A percentile compares a stretch with the other conserved stretches of the same genome.
Evolutionary conservation across 2,888 invertebrate species (phyloP).

Genomic region (Xestia c-nigrum): DNA sequence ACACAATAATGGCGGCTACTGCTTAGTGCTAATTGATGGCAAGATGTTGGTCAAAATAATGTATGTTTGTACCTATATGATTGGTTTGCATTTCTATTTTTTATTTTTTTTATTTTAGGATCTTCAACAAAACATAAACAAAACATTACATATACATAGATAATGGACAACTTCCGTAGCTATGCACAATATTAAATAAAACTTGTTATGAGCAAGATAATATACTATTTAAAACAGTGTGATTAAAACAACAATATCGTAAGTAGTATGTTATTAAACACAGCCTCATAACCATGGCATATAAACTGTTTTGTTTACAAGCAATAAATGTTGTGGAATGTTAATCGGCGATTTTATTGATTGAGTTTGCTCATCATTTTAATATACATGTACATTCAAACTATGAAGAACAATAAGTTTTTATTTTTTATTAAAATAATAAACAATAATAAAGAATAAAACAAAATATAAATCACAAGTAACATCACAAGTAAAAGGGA

Average conservation of each 20-base stretch:
- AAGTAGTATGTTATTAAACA: constrained; percentile 22
- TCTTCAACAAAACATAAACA: background rate
- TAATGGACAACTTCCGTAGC: background rate
- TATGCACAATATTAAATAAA: background rate
- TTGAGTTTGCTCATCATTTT: constrained; percentile 31
- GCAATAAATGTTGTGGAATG: constrained; percentile 25
- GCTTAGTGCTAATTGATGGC: background rate
- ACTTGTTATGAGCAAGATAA: background rate
- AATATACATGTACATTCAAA: constrained; percentile 4
- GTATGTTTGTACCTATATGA: too few relatives aligned
- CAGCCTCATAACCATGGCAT: constrained; percentile 41
- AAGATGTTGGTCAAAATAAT: constrained; percentile 3
- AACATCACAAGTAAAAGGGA: too few relatives aligned
- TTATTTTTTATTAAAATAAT: too few relatives aligned
- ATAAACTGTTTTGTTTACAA: constrained; percentile 41
- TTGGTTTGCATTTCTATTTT: too few relatives aligned
- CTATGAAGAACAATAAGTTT: background rate
- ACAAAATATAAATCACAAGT: too few relatives aligned
- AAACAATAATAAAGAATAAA: too few relatives aligned
- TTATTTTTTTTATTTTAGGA: background rate
- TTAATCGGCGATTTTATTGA: constrained; percentile 21
- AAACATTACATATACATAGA: background rate
- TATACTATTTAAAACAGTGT: constrained; percentile 5
- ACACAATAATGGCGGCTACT: background rate
- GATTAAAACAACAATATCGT: constrained; percentile 14